Evolutionary conservation across 2,888 invertebrate genomes (phyloP).

Genomic region (Sipha maydis): DNA sequence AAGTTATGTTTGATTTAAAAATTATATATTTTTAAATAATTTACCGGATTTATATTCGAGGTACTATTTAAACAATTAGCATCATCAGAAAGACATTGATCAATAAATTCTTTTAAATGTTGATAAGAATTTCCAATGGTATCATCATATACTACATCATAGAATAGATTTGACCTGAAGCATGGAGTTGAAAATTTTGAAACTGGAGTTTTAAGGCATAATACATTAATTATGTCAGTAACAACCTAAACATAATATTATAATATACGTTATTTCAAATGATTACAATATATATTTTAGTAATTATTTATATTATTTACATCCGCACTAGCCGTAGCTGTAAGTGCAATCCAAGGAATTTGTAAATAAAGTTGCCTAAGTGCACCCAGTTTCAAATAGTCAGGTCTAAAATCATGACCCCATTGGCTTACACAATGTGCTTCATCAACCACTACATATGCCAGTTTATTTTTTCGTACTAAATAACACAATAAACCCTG

Average conservation of each 20-base stretch:
- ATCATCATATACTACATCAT: slow-evolving; percentile 93
- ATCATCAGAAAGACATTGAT: slow-evolving; percentile 72
- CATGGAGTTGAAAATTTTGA: slow-evolving; percentile 85
- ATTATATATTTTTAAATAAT: not conserved
- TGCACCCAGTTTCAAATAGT: slow-evolving; percentile 89
- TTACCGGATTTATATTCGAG: slow-evolving; percentile 31
- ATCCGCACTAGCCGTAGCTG: slow-evolving; percentile 88
- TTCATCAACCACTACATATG: slow-evolving; percentile 95
- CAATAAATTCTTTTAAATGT: slow-evolving; percentile 81
- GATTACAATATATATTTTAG: not conserved
- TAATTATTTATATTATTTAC: slow-evolving; percentile 67
- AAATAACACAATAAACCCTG: slow-evolving; percentile 76
- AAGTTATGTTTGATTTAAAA: slow-evolving; percentile 22
- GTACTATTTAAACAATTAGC: slow-evolving; percentile 64
- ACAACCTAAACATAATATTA: slow-evolving; percentile 72
- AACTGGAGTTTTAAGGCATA: slow-evolving; percentile 77
- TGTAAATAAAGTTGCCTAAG: slow-evolving; percentile 69
- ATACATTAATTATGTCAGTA: slow-evolving; percentile 81
- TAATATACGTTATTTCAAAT: not conserved
- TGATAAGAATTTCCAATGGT: slow-evolving; percentile 81
- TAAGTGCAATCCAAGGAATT: slow-evolving; percentile 88
- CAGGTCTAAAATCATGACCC: slow-evolving; percentile 98
- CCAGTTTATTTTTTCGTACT: slow-evolving; percentile 79
- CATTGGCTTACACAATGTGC: slow-evolving; percentile 98
- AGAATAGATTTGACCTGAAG: slow-evolving; percentile 92